phyloP scores from a whole-genome alignment of 2,113 vertebrate species.

The Taurulus bubalis region DNA sequence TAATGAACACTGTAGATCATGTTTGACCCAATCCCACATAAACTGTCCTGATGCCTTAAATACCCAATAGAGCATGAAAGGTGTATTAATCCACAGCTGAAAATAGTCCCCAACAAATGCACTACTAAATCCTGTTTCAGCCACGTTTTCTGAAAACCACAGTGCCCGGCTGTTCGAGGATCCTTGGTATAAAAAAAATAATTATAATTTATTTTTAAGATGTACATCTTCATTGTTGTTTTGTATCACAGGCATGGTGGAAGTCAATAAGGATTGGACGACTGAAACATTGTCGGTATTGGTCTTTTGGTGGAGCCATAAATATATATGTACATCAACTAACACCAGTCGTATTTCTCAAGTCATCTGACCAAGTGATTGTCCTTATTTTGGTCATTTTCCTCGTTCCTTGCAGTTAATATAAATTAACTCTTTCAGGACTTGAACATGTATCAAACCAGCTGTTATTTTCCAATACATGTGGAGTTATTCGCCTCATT shows the following conservation, averaged over 20 bases:
- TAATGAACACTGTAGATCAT: background rate
- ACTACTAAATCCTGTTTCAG: background rate
- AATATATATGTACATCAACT: background rate
- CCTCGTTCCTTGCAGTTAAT: background rate
- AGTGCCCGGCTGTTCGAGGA: background rate
- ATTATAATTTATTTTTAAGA: background rate
- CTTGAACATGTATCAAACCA: background rate
- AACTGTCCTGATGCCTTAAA: background rate
- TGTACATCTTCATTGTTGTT: background rate
- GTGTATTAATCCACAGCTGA: background rate
- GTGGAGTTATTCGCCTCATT: background rate
- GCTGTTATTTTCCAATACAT: background rate
- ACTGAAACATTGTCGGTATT: slow-evolving; percentile 2
- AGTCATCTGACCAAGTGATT: too few relatives aligned
- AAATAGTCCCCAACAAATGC: background rate
- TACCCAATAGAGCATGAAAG: background rate
- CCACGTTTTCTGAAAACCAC: background rate
- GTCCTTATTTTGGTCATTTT: background rate
- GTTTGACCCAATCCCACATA: background rate
- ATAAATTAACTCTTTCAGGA: background rate
- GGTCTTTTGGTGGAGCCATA: background rate
- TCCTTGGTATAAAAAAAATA: too few relatives aligned
- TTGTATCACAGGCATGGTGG: background rate
- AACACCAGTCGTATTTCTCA: background rate
- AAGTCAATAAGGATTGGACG: background rate